Evolutionary conservation across 2,113 vertebrate genomes (phyloP).

Genomic region (Terrapene triunguis): DNA sequence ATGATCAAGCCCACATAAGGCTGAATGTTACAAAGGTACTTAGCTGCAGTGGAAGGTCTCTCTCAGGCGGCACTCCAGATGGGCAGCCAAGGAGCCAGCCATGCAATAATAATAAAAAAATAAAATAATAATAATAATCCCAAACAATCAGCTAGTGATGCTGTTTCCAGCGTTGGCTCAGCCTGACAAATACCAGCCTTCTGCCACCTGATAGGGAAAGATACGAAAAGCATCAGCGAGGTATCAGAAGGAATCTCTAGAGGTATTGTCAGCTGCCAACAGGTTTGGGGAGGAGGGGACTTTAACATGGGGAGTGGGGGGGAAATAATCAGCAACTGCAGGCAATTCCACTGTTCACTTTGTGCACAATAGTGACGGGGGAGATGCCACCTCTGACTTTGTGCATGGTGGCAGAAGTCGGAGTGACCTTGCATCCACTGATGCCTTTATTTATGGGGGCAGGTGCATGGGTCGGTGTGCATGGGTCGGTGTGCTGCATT

Average conservation of each 20-base stretch:
- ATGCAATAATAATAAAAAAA: neutral
- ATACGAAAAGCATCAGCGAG: constrained; percentile 26
- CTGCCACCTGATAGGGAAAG: constrained; percentile 56
- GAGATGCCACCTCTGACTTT: neutral
- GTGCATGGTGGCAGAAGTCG: neutral
- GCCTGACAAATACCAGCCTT: constrained; percentile 67
- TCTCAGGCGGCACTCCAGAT: neutral
- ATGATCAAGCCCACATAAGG: neutral
- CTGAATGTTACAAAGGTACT: neutral
- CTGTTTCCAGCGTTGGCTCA: constrained; percentile 56
- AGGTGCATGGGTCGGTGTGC: neutral
- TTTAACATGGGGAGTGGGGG: neutral
- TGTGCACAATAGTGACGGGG: neutral
- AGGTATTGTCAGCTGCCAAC: neutral
- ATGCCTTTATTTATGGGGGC: constrained; percentile 8
- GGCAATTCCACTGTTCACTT: neutral
- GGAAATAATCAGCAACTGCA: neutral
- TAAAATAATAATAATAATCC: constrained; percentile 11
- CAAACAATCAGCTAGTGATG: constrained; percentile 19
- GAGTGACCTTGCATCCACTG: neutral
- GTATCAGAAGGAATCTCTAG: constrained; percentile 9
- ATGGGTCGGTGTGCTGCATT: neutral
- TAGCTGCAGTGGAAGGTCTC: constrained; percentile 10
- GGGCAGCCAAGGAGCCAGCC: constrained; percentile 30
- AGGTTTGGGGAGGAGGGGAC: constrained; percentile 35